Conservation (phyloP, 2,797 vertebrate genomes). For the Enteromius treurensis region DNA sequence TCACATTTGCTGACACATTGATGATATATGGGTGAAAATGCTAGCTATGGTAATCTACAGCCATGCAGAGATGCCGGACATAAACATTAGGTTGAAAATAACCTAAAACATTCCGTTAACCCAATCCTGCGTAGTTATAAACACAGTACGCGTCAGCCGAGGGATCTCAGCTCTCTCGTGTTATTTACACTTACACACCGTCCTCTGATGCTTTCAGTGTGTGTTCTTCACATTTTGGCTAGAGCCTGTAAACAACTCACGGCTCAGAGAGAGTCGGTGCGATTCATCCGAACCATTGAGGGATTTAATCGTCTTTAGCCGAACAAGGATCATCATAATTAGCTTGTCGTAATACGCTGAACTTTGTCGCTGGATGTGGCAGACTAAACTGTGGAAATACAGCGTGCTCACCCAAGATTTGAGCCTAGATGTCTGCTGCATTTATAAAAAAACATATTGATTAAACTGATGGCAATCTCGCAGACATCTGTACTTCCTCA, state of each 20-base stretch:
- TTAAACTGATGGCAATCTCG: slow-evolving; percentile 76
- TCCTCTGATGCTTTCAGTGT: slow-evolving; percentile 18
- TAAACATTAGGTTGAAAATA: neutral
- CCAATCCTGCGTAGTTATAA: neutral
- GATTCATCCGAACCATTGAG: slow-evolving; percentile 23
- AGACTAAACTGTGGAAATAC: slow-evolving; percentile 65
- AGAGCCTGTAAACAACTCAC: neutral
- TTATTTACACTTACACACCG: neutral
- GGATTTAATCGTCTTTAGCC: slow-evolving; percentile 10
- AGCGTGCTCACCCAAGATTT: slow-evolving; percentile 70
- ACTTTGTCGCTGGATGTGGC: slow-evolving; percentile 67
- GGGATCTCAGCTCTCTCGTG: neutral
- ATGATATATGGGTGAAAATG: neutral
- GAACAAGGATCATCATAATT: slow-evolving; percentile 59
- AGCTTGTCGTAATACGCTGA: slow-evolving; percentile 62
- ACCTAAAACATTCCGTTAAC: neutral
- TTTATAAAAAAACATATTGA: slow-evolving; percentile 77
- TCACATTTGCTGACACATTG: neutral
- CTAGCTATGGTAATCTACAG: neutral
- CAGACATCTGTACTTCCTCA: slow-evolving; percentile 65
- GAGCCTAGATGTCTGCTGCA: slow-evolving; percentile 74
- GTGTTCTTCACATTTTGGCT: slow-evolving; percentile 23
- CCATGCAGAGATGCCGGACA: neutral
- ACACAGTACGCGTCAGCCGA: neutral
- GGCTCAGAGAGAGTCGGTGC: slow-evolving; percentile 37